Base-by-base conservation (phyloP, 2,113 vertebrate species). In the Sceloporus undulatus region DNA sequence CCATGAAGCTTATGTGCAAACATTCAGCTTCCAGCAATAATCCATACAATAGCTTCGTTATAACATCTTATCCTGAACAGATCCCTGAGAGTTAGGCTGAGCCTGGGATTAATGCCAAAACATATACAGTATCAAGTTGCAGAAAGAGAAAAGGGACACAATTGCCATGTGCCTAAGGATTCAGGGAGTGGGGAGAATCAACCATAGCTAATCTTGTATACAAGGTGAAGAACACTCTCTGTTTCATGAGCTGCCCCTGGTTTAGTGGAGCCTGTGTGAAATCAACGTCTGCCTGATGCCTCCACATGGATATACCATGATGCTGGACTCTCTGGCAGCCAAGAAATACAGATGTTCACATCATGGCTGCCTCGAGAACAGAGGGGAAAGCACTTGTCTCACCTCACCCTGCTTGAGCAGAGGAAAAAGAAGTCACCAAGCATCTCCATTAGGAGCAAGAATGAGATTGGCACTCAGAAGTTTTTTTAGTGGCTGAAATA, bases 141-240 rank as follows among this genome's bases (percentile, higher is more conserved):
- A 89, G 52, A 54, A 70, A 66, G 21, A 66, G 65, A 19, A 23
- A 21, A 16, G 5, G 66, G 7, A 27, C 1, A 29, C 27, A 29
- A 9, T 71, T 29, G 27, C 2, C 27, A 8, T 86, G 38, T 76
- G 82, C 90, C 79, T 62, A 85, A 86, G 78, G 85, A 82, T 88
- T 82, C 82, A 87, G 85, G 19, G 11, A 38, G 34, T 25, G 34
- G 34, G 38, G 14, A 25, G n/a, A 48, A n/a, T 52, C 16, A 78
- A 23, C 88, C 90, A 74, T 56, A 86, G 79, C 62, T 81, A 77
- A 54, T 89, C 84, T 88, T 91, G 78, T 84, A 86, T 66, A 65
- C 79, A 92, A 86, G 71, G 76, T 23, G 82, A 62, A 16, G 13
- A 85, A 56, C 23, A 21, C 85, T 85, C 59, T 83, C 88, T 78